A percentile compares a stretch with the other conserved stretches of the same genome.
Evolutionary conservation across 2,113 vertebrate genomes (phyloP).

Genomic region (Melanocharis versteri): DNA sequence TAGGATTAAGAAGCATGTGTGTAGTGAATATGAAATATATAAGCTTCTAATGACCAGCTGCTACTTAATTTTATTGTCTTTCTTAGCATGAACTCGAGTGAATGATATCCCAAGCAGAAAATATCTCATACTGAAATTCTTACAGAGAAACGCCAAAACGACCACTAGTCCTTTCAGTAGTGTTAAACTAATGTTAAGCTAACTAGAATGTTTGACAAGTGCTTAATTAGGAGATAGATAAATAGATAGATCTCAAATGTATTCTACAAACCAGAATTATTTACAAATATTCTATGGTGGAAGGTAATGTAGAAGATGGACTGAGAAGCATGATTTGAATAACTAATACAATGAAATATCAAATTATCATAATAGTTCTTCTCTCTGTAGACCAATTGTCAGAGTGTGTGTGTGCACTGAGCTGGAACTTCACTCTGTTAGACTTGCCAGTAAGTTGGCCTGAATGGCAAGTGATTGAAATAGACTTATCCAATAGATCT

Average conservation of each 20-base stretch:
- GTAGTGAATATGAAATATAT: not conserved
- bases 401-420: not conserved
- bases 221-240: not conserved
- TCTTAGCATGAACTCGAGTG: not conserved
- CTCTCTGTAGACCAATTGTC: not conserved
- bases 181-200: not conserved
- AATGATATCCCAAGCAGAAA: not conserved
- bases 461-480: not conserved
- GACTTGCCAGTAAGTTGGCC: not conserved
- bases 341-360: not conserved
- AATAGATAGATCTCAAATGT: not conserved
- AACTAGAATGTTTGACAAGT: not conserved
- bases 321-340: not conserved
- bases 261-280: not conserved
- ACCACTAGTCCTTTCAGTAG: not conserved
- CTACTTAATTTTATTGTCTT: slow-evolving; percentile 3
- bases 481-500: not conserved
- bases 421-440: not conserved
- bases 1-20: not conserved
- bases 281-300: not conserved
- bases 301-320: not conserved
- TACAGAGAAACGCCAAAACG: not conserved
- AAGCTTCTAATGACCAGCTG: not conserved
- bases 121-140: not conserved
- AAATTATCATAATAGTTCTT: not conserved